Conservation (phyloP, 2,888 invertebrate species). For the Dasypolia templi region DNA sequence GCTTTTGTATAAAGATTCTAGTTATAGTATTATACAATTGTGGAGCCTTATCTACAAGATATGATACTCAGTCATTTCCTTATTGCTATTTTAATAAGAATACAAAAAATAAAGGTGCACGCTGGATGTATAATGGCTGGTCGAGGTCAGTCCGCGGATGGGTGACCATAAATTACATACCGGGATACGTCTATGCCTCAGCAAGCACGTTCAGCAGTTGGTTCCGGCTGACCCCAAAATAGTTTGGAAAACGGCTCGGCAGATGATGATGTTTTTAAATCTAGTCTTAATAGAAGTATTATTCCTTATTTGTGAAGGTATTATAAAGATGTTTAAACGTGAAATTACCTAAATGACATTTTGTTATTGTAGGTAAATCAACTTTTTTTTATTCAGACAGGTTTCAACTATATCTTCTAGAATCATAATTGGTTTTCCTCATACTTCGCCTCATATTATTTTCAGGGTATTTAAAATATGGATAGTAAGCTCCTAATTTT, state of each 20-base stretch:
- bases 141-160: too few relatives aligned
- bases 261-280: too few relatives aligned
- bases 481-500: constrained; percentile 82
- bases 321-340: neutral
- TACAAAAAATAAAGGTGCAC: too few relatives aligned
- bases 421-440: constrained; percentile 46
- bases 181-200: too few relatives aligned
- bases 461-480: constrained; percentile 81
- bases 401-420: constrained; percentile 34
- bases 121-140: neutral
- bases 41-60: constrained; percentile 18
- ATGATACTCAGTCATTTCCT: constrained; percentile 29
- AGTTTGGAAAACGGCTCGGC: too few relatives aligned
- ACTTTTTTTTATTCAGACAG: neutral
- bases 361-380: neutral
- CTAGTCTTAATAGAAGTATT: neutral
- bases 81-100: neutral
- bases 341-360: neutral
- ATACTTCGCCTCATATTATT: constrained; percentile 70
- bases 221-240: too few relatives aligned
- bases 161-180: too few relatives aligned
- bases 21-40: neutral
- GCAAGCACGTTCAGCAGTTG: too few relatives aligned
- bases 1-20: neutral
- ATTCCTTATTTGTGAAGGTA: neutral